Base-by-base conservation (phyloP, 1,140 invertebrate species). In the Aphelinus certus region DNA sequence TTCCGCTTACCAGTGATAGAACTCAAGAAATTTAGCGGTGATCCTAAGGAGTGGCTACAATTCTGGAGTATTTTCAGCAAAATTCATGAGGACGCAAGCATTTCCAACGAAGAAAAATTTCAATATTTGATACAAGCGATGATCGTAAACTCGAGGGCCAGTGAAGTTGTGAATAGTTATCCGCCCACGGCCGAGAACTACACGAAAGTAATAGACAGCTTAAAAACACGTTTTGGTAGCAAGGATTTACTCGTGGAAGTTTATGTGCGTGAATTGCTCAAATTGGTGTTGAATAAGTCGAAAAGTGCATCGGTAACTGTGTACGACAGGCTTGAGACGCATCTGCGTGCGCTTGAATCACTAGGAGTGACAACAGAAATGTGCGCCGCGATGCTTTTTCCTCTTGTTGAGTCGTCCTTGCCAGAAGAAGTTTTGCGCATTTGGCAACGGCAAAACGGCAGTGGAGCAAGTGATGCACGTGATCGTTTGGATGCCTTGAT, bases 381-480 rank as follows among this genome's bases (percentile, higher is more conserved):
- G 60, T 80, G 78, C 76, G 79, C 78, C 0, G 78, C 81, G 5
- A 79, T 83, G 71, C 53, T 86, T 4, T 80, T 81, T 60, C 82
- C 83, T 0, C 82, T 86, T 48, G 79, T 83, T 65, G 81, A 85
- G 67, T 85, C 83, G 0, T 78, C 81, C 46, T 45, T 87, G 6
- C 82, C 83, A n/a, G 79, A 81, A 45, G 79, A 84, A 3, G 62
- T 79, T 7, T 70, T 84, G 9, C 64, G 75, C n/a, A 71, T 74
- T 1, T 84, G 80, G 82, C 68, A 83, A 47, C 10, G 79, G 26
- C 65, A 49, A 26, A 67, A 48, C 2, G 73, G 66, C 77, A 83
- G 67, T 79, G 42, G 10, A 1, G 26, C n/a, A 42, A n/a, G 43
- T 46, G 45, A 9, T 1, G 9, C 7, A 5, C 77, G 71, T 4